Conservation (phyloP, 2,797 vertebrate genomes). For the Ctenopoma multispine region DNA sequence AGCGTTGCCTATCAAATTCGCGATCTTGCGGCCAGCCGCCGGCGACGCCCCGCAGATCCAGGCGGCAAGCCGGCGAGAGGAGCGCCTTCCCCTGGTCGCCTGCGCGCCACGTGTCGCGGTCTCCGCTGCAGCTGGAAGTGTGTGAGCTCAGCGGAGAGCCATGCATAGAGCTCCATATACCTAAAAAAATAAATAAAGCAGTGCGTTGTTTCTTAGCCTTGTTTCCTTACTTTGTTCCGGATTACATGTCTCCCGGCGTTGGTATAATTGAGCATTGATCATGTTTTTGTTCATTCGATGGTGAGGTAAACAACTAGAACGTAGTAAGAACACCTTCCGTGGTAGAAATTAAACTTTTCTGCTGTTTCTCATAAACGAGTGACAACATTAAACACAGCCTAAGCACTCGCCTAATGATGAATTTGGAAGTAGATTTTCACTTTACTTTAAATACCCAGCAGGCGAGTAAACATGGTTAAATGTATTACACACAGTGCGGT, state of each 20-base stretch:
- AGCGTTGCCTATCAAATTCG: slow-evolving; percentile 68
- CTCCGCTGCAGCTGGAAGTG: slow-evolving; percentile 81
- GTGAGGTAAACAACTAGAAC: background rate
- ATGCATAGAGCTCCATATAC: background rate
- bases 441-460: slow-evolving; percentile 8
- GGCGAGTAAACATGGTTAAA: background rate
- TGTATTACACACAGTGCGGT: background rate
- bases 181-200: background rate
- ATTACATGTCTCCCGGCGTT: too few relatives aligned
- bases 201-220: too few relatives aligned
- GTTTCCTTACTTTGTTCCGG: background rate
- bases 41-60: slow-evolving; percentile 81
- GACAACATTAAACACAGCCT: background rate
- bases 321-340: background rate
- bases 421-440: background rate
- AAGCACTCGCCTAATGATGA: background rate
- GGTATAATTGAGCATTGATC: background rate
- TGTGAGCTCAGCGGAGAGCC: slow-evolving; percentile 48
- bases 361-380: background rate
- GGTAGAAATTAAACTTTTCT: background rate
- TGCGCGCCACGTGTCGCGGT: slow-evolving; percentile 89
- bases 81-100: slow-evolving; percentile 83
- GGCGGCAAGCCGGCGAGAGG: slow-evolving; percentile 82
- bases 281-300: background rate
- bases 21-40: slow-evolving; percentile 77